phyloP scores from a whole-genome alignment of 2,888 invertebrate species.

The Epirrita christyi region DNA sequence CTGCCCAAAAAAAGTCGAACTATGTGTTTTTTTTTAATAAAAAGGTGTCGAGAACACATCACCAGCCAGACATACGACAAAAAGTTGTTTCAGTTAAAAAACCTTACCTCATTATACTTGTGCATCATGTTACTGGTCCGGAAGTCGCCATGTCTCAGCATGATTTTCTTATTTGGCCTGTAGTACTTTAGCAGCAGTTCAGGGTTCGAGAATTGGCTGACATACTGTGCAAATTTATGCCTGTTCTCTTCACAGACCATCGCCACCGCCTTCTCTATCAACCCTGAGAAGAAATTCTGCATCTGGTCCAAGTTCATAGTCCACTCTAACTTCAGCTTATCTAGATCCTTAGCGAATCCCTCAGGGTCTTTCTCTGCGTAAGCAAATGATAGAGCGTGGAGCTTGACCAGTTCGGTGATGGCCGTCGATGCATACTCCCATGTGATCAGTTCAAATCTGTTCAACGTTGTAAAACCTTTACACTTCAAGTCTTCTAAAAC shows the following conservation, averaged over 20 bases:
- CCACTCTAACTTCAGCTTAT: conserved; percentile 12
- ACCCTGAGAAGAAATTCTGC: conserved; percentile 2
- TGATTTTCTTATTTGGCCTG: background rate
- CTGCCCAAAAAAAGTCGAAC: background rate
- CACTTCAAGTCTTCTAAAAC: conserved; percentile 23
- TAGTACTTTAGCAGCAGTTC: conserved; percentile 17
- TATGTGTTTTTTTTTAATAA: background rate
- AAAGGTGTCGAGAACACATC: no score
- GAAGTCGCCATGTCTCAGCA: conserved; percentile 40
- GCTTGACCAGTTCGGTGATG: conserved; percentile 25
- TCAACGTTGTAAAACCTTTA: conserved; percentile 16
- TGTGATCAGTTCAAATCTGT: conserved; percentile 19
- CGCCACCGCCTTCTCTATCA: conserved; percentile 14
- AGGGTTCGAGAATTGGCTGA: background rate
- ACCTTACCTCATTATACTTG: conserved; percentile 35
- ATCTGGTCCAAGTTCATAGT: background rate
- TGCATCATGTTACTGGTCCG: conserved; percentile 49
- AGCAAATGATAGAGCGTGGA: conserved; percentile 32
- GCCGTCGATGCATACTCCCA: conserved; percentile 27
- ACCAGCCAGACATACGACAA: no score
- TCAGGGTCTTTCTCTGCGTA: conserved; percentile 21
- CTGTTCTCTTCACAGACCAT: conserved; percentile 17
- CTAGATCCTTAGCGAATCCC: conserved; percentile 5
- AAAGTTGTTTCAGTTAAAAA: no score
- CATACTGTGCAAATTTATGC: conserved; percentile 13